Evolutionary conservation across 2,113 vertebrate species (phyloP).

Genomic region (Labeo rohita): DNA sequence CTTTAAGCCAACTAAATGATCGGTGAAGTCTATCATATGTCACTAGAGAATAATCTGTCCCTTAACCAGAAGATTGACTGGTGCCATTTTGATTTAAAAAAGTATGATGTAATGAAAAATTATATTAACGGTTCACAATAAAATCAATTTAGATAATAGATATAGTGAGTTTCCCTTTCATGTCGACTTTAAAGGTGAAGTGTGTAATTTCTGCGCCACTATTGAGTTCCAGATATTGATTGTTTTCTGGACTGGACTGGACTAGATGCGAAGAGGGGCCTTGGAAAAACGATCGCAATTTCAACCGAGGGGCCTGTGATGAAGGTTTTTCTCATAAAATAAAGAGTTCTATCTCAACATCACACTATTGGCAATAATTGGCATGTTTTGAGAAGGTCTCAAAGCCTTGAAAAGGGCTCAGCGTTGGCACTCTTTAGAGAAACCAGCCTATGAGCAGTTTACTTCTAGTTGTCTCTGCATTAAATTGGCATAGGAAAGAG

Average conservation of each 20-base stretch:
- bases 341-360: background rate
- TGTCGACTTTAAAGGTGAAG: background rate
- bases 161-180: background rate
- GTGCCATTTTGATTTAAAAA: background rate
- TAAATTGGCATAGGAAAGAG: background rate
- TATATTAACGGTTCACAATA: background rate
- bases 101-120: background rate
- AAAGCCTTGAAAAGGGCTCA: background rate
- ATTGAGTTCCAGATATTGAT: background rate
- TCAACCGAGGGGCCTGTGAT: background rate
- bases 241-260: background rate
- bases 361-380: background rate
- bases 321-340: background rate
- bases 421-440: background rate
- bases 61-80: too few relatives aligned
- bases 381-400: slow-evolving; percentile 3
- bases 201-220: background rate
- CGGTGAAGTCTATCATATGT: background rate
- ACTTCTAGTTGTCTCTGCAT: background rate
- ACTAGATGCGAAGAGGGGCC: background rate
- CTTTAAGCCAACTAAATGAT: background rate
- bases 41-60: background rate
- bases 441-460: background rate
- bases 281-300: background rate
- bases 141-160: background rate